Evolutionary conservation across 1,140 invertebrate species (phyloP).

Genomic region (Scaptomyza hsui): DNA sequence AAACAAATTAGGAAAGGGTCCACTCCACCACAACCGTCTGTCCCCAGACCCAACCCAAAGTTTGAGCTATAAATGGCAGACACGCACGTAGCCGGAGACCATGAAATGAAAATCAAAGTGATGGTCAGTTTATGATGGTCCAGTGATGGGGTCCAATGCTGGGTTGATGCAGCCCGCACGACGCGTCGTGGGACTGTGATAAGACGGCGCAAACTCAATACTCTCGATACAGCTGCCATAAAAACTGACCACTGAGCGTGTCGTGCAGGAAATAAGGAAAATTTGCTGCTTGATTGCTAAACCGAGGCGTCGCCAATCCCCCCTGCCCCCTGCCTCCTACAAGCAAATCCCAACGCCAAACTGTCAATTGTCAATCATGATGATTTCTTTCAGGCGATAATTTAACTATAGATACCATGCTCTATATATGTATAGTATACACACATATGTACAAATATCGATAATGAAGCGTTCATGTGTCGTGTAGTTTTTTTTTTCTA

Average conservation of each 20-base stretch:
- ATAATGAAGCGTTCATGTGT: conserved; percentile 71
- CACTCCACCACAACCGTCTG: not conserved
- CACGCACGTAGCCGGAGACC: conserved; percentile 21
- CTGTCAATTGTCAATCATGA: conserved; percentile 62
- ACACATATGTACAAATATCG: conserved; percentile 36
- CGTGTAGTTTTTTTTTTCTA: conserved; percentile 34
- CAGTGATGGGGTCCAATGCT: conserved; percentile 22
- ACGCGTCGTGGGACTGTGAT: conserved; percentile 22
- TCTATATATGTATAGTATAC: conserved; percentile 11
- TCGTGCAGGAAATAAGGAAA: conserved; percentile 56
- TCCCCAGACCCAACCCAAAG: conserved; percentile 4
- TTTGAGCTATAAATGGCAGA: conserved; percentile 41
- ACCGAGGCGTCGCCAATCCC: not conserved
- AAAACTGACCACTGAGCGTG: conserved; percentile 68
- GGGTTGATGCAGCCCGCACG: conserved; percentile 48
- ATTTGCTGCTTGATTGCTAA: conserved; percentile 57
- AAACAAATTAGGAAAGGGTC: conserved; percentile 82
- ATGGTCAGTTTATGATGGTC: conserved; percentile 78
- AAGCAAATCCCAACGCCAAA: conserved; percentile 24
- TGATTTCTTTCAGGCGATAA: conserved; percentile 69
- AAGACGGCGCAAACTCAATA: conserved; percentile 46
- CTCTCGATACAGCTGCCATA: conserved; percentile 49
- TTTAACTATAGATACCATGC: conserved; percentile 54
- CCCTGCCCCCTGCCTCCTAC: too few relatives aligned
- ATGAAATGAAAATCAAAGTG: conserved; percentile 70